phyloP scores from a whole-genome alignment of 2,797 vertebrate genomes.

The Lithobates pipiens region DNA sequence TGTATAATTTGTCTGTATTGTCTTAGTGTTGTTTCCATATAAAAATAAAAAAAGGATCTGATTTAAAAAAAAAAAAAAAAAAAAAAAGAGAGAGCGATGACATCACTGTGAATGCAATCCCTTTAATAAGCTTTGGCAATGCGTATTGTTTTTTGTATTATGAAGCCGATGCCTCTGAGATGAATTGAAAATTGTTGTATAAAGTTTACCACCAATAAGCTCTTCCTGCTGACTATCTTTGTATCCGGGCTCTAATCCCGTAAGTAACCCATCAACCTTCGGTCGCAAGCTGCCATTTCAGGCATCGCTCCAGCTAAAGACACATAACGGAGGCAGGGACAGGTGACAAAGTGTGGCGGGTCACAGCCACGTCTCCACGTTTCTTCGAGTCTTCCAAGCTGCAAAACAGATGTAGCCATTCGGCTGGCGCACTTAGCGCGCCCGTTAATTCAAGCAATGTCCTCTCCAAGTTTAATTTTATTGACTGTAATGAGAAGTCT shows the following conservation, averaged over 20 bases:
- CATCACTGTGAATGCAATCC: not conserved
- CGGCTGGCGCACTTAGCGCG: not conserved
- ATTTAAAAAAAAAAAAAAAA: too few species aligned
- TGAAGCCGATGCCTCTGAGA: too few species aligned
- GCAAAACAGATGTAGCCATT: constrained; percentile 25
- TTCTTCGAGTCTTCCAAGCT: not conserved
- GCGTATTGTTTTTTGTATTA: too few species aligned
- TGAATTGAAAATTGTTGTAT: too few species aligned
- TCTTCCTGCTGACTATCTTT: too few species aligned
- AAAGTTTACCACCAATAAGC: too few species aligned
- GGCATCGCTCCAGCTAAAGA: constrained; percentile 1
- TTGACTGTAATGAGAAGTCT: constrained; percentile 54
- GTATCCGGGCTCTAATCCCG: not conserved
- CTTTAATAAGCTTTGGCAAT: too few species aligned
- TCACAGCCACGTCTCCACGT: not conserved
- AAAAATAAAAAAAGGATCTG: too few species aligned
- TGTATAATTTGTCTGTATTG: too few species aligned
- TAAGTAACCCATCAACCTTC: not conserved
- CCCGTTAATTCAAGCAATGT: not conserved
- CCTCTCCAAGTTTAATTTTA: constrained; percentile 9
- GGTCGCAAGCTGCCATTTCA: constrained; percentile 8
- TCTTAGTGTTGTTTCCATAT: too few species aligned
- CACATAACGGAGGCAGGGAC: not conserved
- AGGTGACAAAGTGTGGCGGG: constrained; percentile 9
- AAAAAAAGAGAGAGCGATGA: not conserved